Evolutionary conservation across 2,113 vertebrate species (phyloP).

Genomic region (Corydoras sp.): DNA sequence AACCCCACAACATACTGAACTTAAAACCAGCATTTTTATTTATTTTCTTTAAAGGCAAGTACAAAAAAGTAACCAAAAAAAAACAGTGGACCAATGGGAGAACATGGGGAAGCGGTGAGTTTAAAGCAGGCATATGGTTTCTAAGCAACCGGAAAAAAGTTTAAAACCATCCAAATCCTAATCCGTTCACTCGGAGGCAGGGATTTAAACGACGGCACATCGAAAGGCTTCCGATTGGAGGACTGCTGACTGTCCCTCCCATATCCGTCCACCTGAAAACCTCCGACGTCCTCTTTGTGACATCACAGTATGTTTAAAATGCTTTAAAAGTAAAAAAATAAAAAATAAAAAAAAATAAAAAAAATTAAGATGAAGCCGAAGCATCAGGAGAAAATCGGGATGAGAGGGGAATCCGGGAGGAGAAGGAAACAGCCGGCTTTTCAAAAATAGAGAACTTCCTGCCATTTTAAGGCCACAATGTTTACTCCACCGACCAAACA

Average conservation of each 20-base stretch:
- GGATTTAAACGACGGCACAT: no score
- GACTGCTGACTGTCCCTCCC: no score
- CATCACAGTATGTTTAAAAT: neutral
- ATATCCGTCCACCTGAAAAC: no score
- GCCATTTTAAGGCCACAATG: slow-evolving; percentile 67
- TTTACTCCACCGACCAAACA: slow-evolving; percentile 57
- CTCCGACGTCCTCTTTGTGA: no score
- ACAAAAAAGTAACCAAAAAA: slow-evolving; percentile 49
- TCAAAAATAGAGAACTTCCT: slow-evolving; percentile 48
- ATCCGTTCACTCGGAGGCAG: no score
- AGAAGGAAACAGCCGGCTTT: slow-evolving; percentile 27
- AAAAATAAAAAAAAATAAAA: slow-evolving; percentile 1
- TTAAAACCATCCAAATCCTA: no score
- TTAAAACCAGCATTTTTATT: slow-evolving; percentile 62
- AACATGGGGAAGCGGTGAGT: slow-evolving; percentile 35
- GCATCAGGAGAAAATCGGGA: neutral
- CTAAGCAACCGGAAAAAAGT: no score
- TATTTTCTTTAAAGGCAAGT: slow-evolving; percentile 62
- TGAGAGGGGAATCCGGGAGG: slow-evolving; percentile 25
- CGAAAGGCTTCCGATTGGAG: no score
- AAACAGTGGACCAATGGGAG: slow-evolving; percentile 37
- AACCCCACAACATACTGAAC: neutral
- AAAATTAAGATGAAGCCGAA: neutral
- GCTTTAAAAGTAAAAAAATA: neutral
- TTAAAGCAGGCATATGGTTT: neutral